These are phyloP conservation scores for Oreochromis aureus DNA, from an alignment of 2,113 vertebrate genomes.

Conservation along the genomic window DNA sequence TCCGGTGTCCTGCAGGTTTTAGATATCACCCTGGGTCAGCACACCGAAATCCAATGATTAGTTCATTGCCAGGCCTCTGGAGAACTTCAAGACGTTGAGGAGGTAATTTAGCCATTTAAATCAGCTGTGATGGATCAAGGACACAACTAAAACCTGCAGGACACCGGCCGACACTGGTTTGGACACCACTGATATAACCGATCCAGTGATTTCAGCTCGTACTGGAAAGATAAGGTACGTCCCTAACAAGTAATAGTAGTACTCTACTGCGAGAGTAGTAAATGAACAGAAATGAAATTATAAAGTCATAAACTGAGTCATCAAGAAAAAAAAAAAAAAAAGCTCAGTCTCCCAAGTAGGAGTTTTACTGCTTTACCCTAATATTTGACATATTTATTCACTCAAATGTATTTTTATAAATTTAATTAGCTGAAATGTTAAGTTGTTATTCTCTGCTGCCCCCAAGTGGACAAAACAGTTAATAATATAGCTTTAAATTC, in stretches of 20 bases:
- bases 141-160: background rate
- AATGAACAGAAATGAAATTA: background rate
- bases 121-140: background rate
- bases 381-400: background rate
- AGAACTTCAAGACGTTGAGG: background rate
- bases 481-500: background rate
- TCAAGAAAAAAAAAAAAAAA: background rate
- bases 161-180: rapidly evolving
- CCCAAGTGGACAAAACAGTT: background rate
- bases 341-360: background rate
- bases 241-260: background rate
- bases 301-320: background rate
- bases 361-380: background rate
- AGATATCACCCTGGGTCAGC: rapidly evolving
- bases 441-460: background rate
- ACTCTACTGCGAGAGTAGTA: background rate
- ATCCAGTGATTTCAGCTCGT: background rate
- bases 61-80: background rate
- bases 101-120: background rate
- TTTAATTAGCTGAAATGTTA: background rate
- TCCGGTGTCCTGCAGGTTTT: background rate
- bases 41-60: background rate
- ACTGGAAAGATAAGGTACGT: rapidly evolving
- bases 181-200: background rate
- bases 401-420: background rate